A percentile compares a stretch with the other conserved stretches of the same genome.
Conservation (phyloP, 1,140 invertebrate genomes). For the Yoshiicerus persimilis region DNA sequence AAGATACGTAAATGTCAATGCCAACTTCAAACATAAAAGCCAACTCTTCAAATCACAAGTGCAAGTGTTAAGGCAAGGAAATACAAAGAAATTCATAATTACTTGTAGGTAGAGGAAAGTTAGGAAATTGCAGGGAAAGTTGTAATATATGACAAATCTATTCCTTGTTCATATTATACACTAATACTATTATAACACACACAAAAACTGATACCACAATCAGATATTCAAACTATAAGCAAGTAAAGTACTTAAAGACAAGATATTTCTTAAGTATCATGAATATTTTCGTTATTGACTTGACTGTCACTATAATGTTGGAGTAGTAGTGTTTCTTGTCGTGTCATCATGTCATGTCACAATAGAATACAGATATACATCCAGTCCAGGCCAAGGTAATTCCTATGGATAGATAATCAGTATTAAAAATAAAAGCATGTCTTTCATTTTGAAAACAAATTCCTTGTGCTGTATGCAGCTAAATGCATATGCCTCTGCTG, state of each 20-base stretch:
- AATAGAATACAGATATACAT: background rate
- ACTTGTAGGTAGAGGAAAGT: background rate
- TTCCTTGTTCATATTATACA: background rate
- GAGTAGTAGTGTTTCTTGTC: conserved; percentile 27
- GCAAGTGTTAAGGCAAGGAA: background rate
- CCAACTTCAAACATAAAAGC: background rate
- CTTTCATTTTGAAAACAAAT: too few species aligned
- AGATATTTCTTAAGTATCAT: too few species aligned
- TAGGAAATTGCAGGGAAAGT: background rate
- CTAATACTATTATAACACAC: background rate
- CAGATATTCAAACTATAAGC: too few species aligned
- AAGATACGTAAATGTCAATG: background rate
- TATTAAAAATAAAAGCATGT: too few species aligned
- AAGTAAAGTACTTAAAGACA: too few species aligned
- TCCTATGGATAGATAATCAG: too few species aligned
- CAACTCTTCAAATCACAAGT: background rate
- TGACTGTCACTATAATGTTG: background rate
- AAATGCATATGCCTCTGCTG: too few species aligned
- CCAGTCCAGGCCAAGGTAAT: too few species aligned
- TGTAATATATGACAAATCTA: background rate
- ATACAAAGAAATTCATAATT: background rate
- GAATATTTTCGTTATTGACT: too few species aligned
- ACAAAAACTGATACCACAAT: too few species aligned
- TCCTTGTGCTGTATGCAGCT: too few species aligned
- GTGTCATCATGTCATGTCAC: background rate